A percentile compares a stretch with the other conserved stretches of the same genome.
Conservation (phyloP, 2,797 vertebrate species). For the Oreonectes daqikongensis region DNA sequence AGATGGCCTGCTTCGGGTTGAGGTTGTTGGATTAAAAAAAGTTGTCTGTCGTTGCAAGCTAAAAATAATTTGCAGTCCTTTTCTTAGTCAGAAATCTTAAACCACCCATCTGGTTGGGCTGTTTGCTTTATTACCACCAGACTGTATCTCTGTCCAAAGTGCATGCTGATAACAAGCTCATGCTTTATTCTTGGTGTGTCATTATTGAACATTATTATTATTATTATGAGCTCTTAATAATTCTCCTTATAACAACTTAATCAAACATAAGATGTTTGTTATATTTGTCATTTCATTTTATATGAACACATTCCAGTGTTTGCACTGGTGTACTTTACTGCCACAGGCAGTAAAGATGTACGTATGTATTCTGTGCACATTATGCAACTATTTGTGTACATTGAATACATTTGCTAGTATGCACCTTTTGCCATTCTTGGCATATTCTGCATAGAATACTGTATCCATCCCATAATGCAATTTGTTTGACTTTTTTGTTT, state of each 20-base stretch:
- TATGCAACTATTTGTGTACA: not conserved
- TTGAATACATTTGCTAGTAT: no score
- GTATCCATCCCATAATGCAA: no score
- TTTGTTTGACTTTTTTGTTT: no score
- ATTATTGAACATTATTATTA: not conserved
- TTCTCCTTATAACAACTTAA: not conserved
- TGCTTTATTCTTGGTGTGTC: not conserved
- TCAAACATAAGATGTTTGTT: not conserved
- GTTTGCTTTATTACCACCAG: not conserved
- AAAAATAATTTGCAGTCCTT: not conserved
- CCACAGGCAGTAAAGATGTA: not conserved
- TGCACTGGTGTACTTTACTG: not conserved
- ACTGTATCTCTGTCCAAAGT: conserved; percentile 20
- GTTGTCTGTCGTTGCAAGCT: no score
- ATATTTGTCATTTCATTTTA: not conserved
- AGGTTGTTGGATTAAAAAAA: no score
- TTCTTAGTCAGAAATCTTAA: not conserved
- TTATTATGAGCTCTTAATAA: no score
- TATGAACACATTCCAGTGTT: not conserved
- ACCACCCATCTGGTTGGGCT: not conserved
- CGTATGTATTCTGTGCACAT: no score
- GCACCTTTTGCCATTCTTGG: no score
- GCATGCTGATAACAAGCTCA: conserved; percentile 14
- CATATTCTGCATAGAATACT: no score
- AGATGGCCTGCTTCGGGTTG: not conserved